Conservation (phyloP, 92 coral and sea anemone genomes). For the Pocillopora meandrina region DNA sequence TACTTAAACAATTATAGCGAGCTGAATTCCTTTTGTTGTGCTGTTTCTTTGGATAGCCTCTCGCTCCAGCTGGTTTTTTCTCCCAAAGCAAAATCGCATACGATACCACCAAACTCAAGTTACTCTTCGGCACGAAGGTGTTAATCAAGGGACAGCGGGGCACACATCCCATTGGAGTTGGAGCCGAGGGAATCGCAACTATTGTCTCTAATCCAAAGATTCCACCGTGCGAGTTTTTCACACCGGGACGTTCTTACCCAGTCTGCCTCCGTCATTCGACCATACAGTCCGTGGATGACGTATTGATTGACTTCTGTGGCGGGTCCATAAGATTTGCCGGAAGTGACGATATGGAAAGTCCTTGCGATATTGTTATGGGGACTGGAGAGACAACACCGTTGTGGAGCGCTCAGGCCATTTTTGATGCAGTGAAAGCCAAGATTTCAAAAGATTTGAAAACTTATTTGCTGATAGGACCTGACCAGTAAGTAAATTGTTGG, state of each 20-base stretch:
- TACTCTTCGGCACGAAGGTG: conserved; percentile 34
- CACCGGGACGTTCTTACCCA: conserved; percentile 49
- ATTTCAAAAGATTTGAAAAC: background rate
- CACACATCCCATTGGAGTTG: conserved; percentile 49
- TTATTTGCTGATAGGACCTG: conserved; percentile 23
- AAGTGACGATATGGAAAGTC: conserved; percentile 35
- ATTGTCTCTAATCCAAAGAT: conserved; percentile 53
- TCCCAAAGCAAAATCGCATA: background rate
- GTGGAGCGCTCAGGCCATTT: conserved; percentile 33
- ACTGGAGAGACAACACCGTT: conserved; percentile 39
- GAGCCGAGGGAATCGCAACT: conserved; percentile 50
- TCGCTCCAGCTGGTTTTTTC: conserved; percentile 19
- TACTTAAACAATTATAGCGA: background rate
- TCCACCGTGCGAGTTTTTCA: conserved; percentile 55
- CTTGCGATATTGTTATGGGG: conserved; percentile 46
- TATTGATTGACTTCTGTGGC: conserved; percentile 14
- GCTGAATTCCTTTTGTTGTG: background rate
- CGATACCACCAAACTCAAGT: conserved; percentile 35
- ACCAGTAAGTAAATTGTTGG: conserved; percentile 22
- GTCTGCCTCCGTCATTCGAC: conserved; percentile 61
- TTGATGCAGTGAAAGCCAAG: conserved; percentile 26
- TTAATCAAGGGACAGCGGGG: conserved; percentile 20
- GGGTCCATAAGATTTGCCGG: conserved; percentile 55
- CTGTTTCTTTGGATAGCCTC: background rate
- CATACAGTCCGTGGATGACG: conserved; percentile 42